Conservation (phyloP, 2,888 invertebrate genomes). For the Acronicta leporina region DNA sequence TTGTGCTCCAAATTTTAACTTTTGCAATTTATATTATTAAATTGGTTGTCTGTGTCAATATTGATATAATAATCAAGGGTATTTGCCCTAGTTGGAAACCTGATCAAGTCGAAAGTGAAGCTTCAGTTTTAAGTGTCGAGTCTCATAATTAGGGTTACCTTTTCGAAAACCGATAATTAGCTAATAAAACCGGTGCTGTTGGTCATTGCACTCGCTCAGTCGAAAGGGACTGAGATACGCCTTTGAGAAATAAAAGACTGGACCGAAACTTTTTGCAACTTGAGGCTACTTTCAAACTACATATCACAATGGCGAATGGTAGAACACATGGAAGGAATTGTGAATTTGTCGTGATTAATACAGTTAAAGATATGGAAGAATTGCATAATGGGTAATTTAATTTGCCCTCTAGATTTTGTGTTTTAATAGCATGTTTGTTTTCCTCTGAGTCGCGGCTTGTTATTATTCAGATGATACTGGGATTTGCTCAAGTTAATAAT, state of each 20-base stretch:
- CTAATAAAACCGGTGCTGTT: slow-evolving; percentile 61
- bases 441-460: too few species aligned
- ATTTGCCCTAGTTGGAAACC: slow-evolving; percentile 6
- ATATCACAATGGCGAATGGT: slow-evolving; percentile 30
- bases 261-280: slow-evolving; percentile 41
- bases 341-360: slow-evolving; percentile 29
- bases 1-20: slow-evolving; percentile 30
- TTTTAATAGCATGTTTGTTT: too few species aligned
- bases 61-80: slow-evolving; percentile 16
- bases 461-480: too few species aligned
- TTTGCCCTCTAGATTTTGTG: too few species aligned
- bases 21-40: slow-evolving; percentile 47
- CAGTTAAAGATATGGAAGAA: slow-evolving; percentile 20
- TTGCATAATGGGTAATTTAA: slow-evolving; percentile 26
- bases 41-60: slow-evolving; percentile 27
- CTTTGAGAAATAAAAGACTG: slow-evolving; percentile 44
- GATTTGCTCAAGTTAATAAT: too few species aligned
- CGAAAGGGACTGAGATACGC: slow-evolving; percentile 42
- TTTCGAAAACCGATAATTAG: slow-evolving; percentile 66
- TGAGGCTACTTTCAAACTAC: slow-evolving; percentile 51
- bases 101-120: slow-evolving; percentile 26
- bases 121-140: slow-evolving; percentile 43
- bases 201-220: slow-evolving; percentile 45
- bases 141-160: slow-evolving; percentile 59
- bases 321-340: slow-evolving; percentile 40